A percentile compares a stretch with the other conserved stretches of the same genome.
phyloP scores from a whole-genome alignment of 30 jellyfish, hydroid and myxozoan species.

The Pseudorhiza aurosa region DNA sequence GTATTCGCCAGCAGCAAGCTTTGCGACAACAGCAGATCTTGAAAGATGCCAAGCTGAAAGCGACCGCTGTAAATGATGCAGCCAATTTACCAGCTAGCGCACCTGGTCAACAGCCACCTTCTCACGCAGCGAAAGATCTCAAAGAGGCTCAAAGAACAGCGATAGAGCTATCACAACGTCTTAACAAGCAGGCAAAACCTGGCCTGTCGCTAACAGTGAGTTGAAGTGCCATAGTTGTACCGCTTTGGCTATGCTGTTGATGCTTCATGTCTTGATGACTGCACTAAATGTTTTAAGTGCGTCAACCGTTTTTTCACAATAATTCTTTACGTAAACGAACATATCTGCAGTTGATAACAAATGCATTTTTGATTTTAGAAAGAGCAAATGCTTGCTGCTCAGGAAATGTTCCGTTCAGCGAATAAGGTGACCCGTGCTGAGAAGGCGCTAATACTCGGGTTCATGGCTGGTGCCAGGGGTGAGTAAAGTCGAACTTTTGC shows the following conservation, averaged over 20 bases:
- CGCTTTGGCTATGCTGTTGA: background rate
- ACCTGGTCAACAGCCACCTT: constrained; percentile 21
- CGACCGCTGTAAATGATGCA: constrained; percentile 30
- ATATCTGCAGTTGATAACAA: background rate
- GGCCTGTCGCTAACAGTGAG: constrained; percentile 82
- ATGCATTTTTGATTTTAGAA: constrained; percentile 38
- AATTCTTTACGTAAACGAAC: background rate
- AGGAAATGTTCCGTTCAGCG: constrained; percentile 92
- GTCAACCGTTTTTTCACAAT: background rate
- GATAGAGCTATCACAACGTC: constrained; percentile 33
- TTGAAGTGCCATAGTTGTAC: too few relatives aligned
- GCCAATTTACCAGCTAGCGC: constrained; percentile 3
- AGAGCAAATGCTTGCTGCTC: constrained; percentile 97
- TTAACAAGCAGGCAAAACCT: constrained; percentile 62
- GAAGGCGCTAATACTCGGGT: constrained; percentile 93
- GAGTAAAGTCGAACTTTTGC: background rate
- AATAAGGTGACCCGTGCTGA: constrained; percentile 89
- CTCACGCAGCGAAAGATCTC: constrained; percentile 19
- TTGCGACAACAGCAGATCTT: constrained; percentile 64
- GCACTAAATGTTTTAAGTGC: background rate
- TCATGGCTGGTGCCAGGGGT: constrained; percentile 99
- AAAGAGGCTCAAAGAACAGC: constrained; percentile 46
- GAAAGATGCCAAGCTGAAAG: constrained; percentile 25
- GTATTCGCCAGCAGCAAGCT: constrained; percentile 84
- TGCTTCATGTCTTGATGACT: background rate